Conservation (phyloP, 2,113 vertebrate species). For the Meleagris gallopavo region DNA sequence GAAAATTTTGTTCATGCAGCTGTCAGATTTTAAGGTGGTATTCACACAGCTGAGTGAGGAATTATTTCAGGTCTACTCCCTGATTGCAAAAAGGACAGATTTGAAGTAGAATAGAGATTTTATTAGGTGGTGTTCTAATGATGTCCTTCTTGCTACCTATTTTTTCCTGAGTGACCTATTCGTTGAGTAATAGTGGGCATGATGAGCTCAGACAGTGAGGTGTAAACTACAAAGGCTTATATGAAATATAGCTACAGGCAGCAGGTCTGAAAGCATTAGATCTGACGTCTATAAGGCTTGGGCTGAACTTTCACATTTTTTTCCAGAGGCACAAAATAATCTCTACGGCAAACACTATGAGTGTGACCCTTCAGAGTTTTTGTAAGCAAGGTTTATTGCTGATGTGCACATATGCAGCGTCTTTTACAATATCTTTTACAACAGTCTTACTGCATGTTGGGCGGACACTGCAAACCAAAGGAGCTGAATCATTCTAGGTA, state of each 20-base stretch:
- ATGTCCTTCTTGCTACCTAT: background rate
- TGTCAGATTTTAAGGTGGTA: background rate
- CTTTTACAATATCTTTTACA: background rate
- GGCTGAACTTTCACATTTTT: background rate
- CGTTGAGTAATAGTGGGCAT: background rate
- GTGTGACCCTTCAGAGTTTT: background rate
- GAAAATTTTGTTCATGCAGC: background rate
- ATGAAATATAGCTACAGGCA: background rate
- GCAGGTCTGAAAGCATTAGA: background rate
- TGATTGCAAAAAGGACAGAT: background rate
- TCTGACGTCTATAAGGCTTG: background rate
- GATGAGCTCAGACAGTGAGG: background rate
- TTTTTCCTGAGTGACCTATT: background rate
- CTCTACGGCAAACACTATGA: fast-evolving
- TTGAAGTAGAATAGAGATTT: background rate
- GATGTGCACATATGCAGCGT: fast-evolving
- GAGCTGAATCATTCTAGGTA: background rate
- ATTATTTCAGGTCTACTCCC: background rate
- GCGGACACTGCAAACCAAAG: background rate
- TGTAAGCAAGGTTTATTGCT: background rate
- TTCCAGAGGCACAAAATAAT: background rate
- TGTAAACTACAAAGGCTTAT: background rate
- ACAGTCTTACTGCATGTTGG: background rate
- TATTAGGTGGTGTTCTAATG: background rate
- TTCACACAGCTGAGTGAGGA: background rate